These are phyloP conservation scores for Crossaster papposus DNA, from an alignment of 53 echinoderm and acorn worm species.

Conservation along the genomic window DNA sequence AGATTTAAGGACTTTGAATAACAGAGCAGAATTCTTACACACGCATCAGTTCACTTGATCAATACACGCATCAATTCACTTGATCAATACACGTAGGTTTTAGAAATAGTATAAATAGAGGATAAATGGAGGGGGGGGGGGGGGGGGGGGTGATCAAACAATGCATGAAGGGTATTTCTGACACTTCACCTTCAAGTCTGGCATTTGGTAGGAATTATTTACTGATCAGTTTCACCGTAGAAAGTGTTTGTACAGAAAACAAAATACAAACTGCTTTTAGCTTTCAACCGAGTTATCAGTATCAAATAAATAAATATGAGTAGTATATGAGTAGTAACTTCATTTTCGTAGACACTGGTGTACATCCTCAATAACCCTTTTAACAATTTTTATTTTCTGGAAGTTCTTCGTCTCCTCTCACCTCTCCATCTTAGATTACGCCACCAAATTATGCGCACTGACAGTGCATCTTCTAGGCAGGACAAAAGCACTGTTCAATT, in stretches of 20 bases:
- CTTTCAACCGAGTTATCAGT: neutral
- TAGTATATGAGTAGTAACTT: neutral
- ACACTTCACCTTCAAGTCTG: neutral
- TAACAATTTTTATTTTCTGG: no score
- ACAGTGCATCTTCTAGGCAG: neutral
- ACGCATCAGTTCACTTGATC: no score
- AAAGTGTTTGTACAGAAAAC: no score
- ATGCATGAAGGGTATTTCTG: neutral
- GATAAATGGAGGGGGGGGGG: neutral
- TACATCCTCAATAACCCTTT: no score
- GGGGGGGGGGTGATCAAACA: neutral
- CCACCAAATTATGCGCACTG: neutral
- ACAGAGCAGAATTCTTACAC: no score
- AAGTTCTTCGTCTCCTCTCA: no score
- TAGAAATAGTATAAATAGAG: neutral
- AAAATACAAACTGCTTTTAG: no score
- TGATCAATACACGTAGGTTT: no score
- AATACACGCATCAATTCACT: no score
- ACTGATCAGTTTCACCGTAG: no score
- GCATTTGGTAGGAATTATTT: neutral
- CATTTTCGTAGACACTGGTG: neutral
- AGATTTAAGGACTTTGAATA: no score
- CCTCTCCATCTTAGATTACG: conserved; percentile 6
- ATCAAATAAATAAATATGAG: neutral
- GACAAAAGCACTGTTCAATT: conserved; percentile 17